A percentile compares a stretch with the other conserved stretches of the same genome.
phyloP scores from a whole-genome alignment of 2,888 invertebrate species.

The Geotrupes spiniger region DNA sequence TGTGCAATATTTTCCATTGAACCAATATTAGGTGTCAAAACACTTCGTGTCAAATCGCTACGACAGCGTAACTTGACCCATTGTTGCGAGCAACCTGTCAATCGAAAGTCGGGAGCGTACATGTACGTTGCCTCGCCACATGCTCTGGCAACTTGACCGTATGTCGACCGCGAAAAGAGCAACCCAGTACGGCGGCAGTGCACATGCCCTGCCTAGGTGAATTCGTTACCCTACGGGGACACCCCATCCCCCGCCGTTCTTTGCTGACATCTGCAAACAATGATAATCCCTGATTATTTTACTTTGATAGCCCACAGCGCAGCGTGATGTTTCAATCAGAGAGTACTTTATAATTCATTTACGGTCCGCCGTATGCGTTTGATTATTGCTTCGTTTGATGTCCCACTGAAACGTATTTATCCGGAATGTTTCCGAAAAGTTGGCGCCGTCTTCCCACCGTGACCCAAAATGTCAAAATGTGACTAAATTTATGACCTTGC shows the following conservation, averaged over 20 bases:
- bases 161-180: constrained; percentile 46
- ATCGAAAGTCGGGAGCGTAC: too few relatives aligned
- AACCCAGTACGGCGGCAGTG: constrained; percentile 34
- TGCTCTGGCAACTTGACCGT: constrained; percentile 44
- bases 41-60: too few relatives aligned
- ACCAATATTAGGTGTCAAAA: too few relatives aligned
- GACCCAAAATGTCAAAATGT: too few relatives aligned
- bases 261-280: constrained; percentile 50
- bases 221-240: constrained; percentile 15
- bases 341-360: constrained; percentile 42
- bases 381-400: constrained; percentile 7
- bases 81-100: too few relatives aligned
- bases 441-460: too few relatives aligned
- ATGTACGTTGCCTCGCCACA: background rate
- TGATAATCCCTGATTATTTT: constrained; percentile 50
- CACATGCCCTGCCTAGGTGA: constrained; percentile 30
- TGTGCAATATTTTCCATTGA: too few relatives aligned
- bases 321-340: constrained; percentile 45
- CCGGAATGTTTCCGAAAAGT: too few relatives aligned
- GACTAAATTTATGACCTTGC: too few relatives aligned
- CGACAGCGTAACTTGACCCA: too few relatives aligned
- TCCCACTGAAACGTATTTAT: too few relatives aligned
- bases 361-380: constrained; percentile 23
- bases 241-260: constrained; percentile 13
- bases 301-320: constrained; percentile 46